These are phyloP conservation scores for Danio kyathit DNA, from an alignment of 2,797 vertebrate genomes.

Conservation along the genomic window DNA sequence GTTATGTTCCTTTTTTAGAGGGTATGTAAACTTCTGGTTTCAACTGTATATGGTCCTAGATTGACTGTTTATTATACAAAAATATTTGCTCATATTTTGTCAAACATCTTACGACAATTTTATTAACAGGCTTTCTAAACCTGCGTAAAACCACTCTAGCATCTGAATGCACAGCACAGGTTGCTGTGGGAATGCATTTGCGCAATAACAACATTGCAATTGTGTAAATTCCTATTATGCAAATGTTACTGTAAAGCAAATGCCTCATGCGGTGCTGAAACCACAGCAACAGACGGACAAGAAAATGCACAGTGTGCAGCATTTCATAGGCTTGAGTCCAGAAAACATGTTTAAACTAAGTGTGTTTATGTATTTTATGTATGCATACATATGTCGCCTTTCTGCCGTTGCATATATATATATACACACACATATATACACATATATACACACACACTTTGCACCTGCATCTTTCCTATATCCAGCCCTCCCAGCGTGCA, in stretches of 20 bases:
- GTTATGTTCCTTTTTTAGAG: too few relatives aligned
- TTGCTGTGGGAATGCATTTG: background rate
- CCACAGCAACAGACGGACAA: conserved; percentile 49
- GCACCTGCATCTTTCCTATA: conserved; percentile 69
- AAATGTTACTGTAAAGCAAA: conserved; percentile 47
- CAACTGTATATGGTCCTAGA: too few relatives aligned
- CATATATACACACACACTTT: background rate
- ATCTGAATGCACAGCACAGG: background rate
- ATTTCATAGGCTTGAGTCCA: conserved; percentile 42
- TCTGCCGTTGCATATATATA: conserved; percentile 23
- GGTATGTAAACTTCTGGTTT: too few relatives aligned
- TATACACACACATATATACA: conserved; percentile 21
- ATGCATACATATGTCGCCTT: conserved; percentile 45
- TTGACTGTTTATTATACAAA: background rate
- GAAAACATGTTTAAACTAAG: conserved; percentile 36
- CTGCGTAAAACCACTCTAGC: background rate
- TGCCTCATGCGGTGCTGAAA: conserved; percentile 30
- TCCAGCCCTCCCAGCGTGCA: conserved; percentile 49
- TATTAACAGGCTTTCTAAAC: background rate
- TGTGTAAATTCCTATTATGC: conserved; percentile 28
- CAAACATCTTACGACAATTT: background rate
- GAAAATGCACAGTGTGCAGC: conserved; percentile 45
- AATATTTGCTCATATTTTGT: background rate
- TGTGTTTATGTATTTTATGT: conserved; percentile 56
- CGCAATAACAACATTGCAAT: background rate